Conservation (phyloP, 2,888 invertebrate species). For the Lasius platythorax region DNA sequence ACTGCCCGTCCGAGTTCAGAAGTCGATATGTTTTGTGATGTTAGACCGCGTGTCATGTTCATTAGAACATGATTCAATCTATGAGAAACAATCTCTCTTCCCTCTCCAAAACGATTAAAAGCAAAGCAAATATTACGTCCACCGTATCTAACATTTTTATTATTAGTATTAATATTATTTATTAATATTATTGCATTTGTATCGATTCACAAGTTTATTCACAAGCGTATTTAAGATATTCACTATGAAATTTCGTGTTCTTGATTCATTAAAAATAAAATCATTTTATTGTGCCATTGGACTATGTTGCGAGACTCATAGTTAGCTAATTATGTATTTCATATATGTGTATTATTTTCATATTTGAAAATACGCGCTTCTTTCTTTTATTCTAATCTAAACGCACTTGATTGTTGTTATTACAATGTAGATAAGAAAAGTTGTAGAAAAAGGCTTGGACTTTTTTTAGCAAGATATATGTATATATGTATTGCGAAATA, state of each 20-base stretch:
- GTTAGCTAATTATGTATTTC: neutral
- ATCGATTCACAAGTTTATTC: slow-evolving; percentile 2
- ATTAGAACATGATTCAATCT: neutral
- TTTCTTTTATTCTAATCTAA: neutral
- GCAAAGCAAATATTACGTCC: neutral
- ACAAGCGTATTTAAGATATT: neutral
- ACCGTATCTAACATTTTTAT: neutral
- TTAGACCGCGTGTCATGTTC: slow-evolving; percentile 15
- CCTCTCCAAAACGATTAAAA: slow-evolving; percentile 4
- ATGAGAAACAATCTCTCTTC: neutral
- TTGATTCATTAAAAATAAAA: neutral
- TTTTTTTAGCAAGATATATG: slow-evolving; percentile 10
- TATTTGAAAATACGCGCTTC: neutral
- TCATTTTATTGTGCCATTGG: neutral
- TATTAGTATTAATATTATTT: neutral
- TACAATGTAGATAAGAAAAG: neutral
- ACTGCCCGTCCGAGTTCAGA: slow-evolving; percentile 81
- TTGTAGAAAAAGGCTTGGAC: neutral
- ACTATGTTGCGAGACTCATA: neutral
- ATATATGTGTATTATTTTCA: neutral
- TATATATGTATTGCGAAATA: neutral
- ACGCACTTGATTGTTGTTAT: slow-evolving; percentile 3
- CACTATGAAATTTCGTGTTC: neutral
- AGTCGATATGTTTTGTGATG: slow-evolving; percentile 68
- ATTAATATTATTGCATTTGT: neutral